Conservation (phyloP, 37 sponge, comb jelly and placozoan species). For the Halichondria panicea region DNA sequence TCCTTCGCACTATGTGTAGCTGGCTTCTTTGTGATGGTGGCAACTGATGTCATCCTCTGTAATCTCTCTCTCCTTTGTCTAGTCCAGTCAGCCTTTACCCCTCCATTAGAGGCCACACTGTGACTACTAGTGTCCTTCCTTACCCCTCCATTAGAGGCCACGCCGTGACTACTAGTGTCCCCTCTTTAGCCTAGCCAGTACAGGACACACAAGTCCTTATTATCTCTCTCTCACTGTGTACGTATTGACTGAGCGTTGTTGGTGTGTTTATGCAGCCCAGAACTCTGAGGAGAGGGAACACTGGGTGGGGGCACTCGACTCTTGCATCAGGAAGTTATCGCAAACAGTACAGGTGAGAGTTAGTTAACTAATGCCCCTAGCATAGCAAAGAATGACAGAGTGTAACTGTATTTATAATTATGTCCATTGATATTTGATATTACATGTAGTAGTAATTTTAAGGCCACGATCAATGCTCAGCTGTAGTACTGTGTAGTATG, state of each 20-base stretch:
- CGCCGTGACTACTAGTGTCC: background rate
- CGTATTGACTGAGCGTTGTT: background rate
- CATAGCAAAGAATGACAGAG: too few species aligned
- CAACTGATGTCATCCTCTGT: too few species aligned
- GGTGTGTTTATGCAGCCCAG: constrained; percentile 51
- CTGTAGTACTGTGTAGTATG: too few species aligned
- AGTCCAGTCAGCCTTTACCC: background rate
- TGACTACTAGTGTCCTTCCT: background rate
- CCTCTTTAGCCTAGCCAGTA: too few species aligned
- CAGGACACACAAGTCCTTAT: too few species aligned
- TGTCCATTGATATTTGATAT: background rate
- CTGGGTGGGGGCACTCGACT: constrained; percentile 87
- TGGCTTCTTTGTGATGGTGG: too few species aligned
- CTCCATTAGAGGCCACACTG: background rate
- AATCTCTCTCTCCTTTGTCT: too few species aligned
- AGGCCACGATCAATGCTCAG: too few species aligned
- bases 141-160: too few species aligned
- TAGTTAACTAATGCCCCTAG: too few species aligned
- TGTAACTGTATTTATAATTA: background rate
- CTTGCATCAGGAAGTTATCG: constrained; percentile 53
- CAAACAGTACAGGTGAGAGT: constrained; percentile 44
- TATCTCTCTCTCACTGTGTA: background rate
- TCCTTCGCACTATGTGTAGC: too few species aligned
- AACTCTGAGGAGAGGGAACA: constrained; percentile 81
- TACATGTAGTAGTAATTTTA: too few species aligned